A percentile compares a stretch with the other conserved stretches of the same genome.
These are phyloP conservation scores for Montipora sp. DNA, from an alignment of 64 coral and sea anemone genomes.

Conservation along the genomic window DNA sequence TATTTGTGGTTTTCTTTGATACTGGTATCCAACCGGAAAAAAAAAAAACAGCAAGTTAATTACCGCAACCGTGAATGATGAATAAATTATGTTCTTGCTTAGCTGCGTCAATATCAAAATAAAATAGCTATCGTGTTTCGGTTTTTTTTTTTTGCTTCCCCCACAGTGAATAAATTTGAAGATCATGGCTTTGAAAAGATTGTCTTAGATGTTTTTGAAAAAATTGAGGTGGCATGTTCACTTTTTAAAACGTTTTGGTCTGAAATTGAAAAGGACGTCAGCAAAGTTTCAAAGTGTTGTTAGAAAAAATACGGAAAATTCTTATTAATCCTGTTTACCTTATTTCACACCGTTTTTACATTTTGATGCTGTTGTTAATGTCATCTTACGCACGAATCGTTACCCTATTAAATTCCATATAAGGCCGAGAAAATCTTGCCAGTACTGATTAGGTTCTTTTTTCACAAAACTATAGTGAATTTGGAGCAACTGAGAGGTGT, in stretches of 20 bases:
- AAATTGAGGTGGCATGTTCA: too few relatives aligned
- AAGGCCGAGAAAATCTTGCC: background rate
- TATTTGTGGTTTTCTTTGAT: background rate
- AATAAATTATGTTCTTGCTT: background rate
- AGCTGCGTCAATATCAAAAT: background rate
- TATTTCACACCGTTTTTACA: background rate
- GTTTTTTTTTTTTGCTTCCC: background rate
- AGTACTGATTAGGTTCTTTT: too few relatives aligned
- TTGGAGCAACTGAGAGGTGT: too few relatives aligned
- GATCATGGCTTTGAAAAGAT: background rate
- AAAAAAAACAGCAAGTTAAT: background rate
- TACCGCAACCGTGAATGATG: conserved; percentile 1
- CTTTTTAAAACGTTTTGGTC: too few relatives aligned
- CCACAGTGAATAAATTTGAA: background rate
- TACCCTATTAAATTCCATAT: background rate
- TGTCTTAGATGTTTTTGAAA: background rate
- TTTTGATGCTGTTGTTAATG: too few relatives aligned
- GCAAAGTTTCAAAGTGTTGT: too few relatives aligned
- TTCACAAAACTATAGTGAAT: too few relatives aligned
- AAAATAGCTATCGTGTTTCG: background rate
- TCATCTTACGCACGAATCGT: too few relatives aligned
- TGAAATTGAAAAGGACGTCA: too few relatives aligned
- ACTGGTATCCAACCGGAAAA: background rate
- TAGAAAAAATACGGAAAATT: background rate
- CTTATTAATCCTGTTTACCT: background rate